These are phyloP conservation scores for Asteroscopus sphinx DNA, from an alignment of 2,888 invertebrate genomes.

Conservation along the genomic window DNA sequence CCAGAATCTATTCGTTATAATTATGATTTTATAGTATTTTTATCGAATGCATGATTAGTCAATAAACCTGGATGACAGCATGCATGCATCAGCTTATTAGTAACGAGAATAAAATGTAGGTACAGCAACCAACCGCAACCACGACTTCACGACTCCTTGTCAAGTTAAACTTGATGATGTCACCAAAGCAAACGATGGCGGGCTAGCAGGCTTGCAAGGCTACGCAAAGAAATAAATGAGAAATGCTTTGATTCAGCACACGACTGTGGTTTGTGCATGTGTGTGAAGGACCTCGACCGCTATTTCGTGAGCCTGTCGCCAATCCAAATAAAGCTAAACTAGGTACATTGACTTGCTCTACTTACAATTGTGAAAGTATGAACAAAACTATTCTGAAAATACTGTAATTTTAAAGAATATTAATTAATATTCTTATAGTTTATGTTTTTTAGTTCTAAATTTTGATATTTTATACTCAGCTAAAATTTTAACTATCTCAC, in stretches of 20 bases:
- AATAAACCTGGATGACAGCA: conserved; percentile 50
- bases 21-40: conserved; percentile 26
- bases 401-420: neutral
- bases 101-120: conserved; percentile 52
- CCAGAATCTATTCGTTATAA: neutral
- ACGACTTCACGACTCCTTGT: conserved; percentile 64
- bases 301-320: conserved; percentile 74
- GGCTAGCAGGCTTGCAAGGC: conserved; percentile 69
- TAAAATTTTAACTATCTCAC: no score
- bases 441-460: no score
- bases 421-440: neutral
- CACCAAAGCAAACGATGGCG: conserved; percentile 70
- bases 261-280: conserved; percentile 64
- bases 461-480: no score
- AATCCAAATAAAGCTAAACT: conserved; percentile 59
- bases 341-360: conserved; percentile 49
- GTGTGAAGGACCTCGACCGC: conserved; percentile 83
- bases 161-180: conserved; percentile 71
- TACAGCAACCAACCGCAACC: conserved; percentile 51
- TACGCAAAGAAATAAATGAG: conserved; percentile 62
- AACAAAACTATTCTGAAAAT: conserved; percentile 19
- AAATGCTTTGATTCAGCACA: conserved; percentile 56
- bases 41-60: conserved; percentile 28
- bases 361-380: conserved; percentile 41
- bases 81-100: conserved; percentile 46